A percentile compares a stretch with the other conserved stretches of the same genome.
Conservation (phyloP, 2,888 invertebrate species). For the Malthinus seriepunctatus region DNA sequence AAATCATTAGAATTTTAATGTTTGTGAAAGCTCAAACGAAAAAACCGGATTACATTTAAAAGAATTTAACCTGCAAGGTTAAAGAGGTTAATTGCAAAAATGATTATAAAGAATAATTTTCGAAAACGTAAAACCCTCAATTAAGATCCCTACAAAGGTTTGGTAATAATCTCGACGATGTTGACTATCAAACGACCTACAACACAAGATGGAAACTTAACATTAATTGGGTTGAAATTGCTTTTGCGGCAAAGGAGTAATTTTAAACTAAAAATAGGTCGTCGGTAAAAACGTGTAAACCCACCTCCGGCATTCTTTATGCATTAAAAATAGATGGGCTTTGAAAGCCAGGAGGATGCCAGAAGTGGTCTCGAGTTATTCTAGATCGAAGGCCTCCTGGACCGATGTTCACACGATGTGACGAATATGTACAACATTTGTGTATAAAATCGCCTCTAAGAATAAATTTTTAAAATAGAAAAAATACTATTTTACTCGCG, state of each 20-base stretch:
- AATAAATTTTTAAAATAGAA: no score
- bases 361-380: constrained; percentile 28
- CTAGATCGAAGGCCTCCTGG: constrained; percentile 28
- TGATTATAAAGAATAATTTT: no score
- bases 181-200: neutral
- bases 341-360: constrained; percentile 19
- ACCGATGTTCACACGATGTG: neutral
- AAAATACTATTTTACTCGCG: no score
- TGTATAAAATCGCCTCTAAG: no score
- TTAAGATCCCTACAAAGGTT: no score
- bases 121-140: neutral
- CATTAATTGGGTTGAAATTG: constrained; percentile 10
- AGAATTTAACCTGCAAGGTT: no score
- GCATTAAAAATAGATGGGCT: constrained; percentile 27
- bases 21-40: no score
- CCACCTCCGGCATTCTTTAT: constrained; percentile 29
- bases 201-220: neutral
- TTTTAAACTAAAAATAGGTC: constrained; percentile 16
- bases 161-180: no score
- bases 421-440: no score
- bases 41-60: no score
- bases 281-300: constrained; percentile 14
- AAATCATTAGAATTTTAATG: no score
- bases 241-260: constrained; percentile 11
- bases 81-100: no score